Evolutionary conservation across 1,140 invertebrate species (phyloP), one percentile per base, ranked within the genome.

Genomic region (Eriosoma lanigerum): DNA sequence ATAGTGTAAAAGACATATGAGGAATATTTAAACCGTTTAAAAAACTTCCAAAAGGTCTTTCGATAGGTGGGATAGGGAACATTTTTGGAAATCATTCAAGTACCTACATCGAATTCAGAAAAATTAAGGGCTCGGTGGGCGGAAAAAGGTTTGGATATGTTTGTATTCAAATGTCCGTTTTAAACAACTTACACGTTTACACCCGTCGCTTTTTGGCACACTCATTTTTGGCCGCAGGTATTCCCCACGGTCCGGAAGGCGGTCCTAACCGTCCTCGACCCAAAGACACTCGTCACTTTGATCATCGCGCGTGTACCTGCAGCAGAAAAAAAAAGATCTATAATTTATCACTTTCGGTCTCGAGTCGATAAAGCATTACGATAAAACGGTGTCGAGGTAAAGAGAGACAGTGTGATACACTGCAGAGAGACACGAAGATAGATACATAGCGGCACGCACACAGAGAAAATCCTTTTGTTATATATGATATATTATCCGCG

Each of bases 1-100:
- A 46, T 24, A 24, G 32, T 76, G 73, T 44, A 21, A 32, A 46
- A 76, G 73, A 76, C 73, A 44, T 26, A 19, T 44, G 32, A 19
- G 5, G 29, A 38, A 75, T 54, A 44, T 26, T 29, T n/a, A n/a
- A 6, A 46, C 1, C 38, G 52, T 56, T 76, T 56, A 76, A 15
- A 44, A 76, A 52, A 52, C 44, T 46, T 26, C 32, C 8, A 56
- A 58, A 75, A 75, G 72, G 72, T 75, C 3, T 38, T 38, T 4
- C 29, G 38, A n/a, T 13, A 29, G 2, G 26, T 6, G 29, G 15
- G 26, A 52, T 32, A 32, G 6, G 13, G 13, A 1, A 13, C n/a
- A n/a, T 54, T 58, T 76, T 76, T 76, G 73, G 73, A 76, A 76
- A 56, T 58, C 50, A 38, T 76, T 76, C 73, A 76, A 76, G 32